Conservation (phyloP, 1,140 invertebrate genomes). For the Oedothorax gibbosus region DNA sequence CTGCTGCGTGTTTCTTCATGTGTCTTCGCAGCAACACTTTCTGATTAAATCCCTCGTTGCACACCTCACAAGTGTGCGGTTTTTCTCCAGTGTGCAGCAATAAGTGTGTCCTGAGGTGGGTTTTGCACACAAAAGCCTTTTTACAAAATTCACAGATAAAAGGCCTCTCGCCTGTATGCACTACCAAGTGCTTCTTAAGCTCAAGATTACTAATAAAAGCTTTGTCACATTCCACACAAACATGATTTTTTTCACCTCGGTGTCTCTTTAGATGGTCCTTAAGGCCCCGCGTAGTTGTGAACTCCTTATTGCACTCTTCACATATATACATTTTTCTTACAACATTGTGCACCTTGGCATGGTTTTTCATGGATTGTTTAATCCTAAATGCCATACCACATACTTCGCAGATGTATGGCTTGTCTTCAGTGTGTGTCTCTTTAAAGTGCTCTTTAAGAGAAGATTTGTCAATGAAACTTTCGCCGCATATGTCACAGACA, state of each 20-base stretch:
- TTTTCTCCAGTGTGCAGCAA: not conserved
- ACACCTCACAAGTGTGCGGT: not conserved
- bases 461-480: not conserved
- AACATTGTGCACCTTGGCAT: not conserved
- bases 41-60: no score
- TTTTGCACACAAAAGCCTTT: not conserved
- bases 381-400: not conserved
- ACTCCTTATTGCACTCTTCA: not conserved
- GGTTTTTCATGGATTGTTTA: not conserved
- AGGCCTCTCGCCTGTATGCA: not conserved
- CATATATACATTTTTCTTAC: not conserved
- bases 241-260: not conserved
- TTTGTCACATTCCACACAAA: not conserved
- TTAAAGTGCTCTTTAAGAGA: not conserved
- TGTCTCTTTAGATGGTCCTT: not conserved
- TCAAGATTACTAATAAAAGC: not conserved
- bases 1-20: no score
- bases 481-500: not conserved
- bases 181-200: not conserved
- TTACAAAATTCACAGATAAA: not conserved
- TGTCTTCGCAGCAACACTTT: no score
- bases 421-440: not conserved
- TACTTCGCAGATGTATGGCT: not conserved
- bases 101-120: not conserved
- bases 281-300: not conserved